Conservation (phyloP, 2,888 invertebrate species). For the Synanthedon formicaeformis region DNA sequence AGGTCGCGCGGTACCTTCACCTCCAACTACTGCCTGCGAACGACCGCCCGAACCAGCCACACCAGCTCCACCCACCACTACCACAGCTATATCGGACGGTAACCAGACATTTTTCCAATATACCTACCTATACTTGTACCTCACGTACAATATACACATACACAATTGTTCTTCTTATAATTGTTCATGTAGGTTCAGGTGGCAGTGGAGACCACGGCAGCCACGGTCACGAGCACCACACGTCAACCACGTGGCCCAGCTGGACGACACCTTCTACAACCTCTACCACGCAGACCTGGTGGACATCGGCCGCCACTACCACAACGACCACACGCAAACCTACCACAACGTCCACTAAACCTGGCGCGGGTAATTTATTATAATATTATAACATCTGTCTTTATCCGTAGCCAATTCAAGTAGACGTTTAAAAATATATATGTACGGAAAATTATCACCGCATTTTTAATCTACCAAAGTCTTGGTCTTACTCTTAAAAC, state of each 20-base stretch:
- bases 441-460: no score
- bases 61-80: conserved; percentile 80
- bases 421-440: no score
- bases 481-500: no score
- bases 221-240: conserved; percentile 34
- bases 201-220: conserved; percentile 30
- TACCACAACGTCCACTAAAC: conserved; percentile 3
- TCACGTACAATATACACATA: not conserved
- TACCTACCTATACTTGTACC: no score
- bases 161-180: conserved; percentile 3
- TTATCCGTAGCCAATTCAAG: no score
- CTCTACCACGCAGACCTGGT: conserved; percentile 44
- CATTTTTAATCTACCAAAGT: no score
- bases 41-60: conserved; percentile 80
- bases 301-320: conserved; percentile 22
- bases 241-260: conserved; percentile 55
- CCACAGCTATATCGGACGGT: conserved; percentile 68
- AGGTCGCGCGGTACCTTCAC: conserved; percentile 67
- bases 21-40: conserved; percentile 71
- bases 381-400: no score
- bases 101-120: conserved; percentile 1
- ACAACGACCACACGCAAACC: conserved; percentile 19
- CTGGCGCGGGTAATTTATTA: not conserved
- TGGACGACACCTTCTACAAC: conserved; percentile 42
- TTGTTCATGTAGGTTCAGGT: conserved; percentile 23